Conservation (phyloP, 2,113 vertebrate genomes). For the Porphyrio hochstetteri region DNA sequence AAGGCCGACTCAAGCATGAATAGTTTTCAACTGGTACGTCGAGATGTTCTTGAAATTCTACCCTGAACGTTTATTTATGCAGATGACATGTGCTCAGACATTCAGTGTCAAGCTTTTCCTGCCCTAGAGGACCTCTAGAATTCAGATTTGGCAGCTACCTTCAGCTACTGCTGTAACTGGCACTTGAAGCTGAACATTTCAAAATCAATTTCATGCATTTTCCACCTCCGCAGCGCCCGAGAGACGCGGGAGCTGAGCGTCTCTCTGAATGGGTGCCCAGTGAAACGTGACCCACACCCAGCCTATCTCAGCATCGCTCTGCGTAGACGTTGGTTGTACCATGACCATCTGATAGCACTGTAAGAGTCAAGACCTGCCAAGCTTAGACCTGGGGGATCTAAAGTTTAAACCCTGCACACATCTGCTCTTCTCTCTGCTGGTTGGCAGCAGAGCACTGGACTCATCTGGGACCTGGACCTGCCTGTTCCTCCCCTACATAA, state of each 20-base stretch:
- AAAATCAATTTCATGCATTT: background rate
- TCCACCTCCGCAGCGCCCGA: background rate
- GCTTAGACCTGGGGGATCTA: background rate
- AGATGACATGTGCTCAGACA: background rate
- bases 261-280: background rate
- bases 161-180: background rate
- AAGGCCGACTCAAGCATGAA: background rate
- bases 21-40: background rate
- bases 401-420: background rate
- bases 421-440: background rate
- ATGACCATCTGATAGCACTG: background rate
- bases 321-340: background rate
- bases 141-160: background rate
- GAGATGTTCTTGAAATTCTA: background rate
- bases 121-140: background rate
- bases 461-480: background rate
- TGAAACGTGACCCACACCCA: background rate
- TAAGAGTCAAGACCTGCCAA: background rate
- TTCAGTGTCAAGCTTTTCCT: background rate
- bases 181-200: background rate
- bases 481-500: background rate
- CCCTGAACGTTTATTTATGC: background rate
- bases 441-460: background rate
- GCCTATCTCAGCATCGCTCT: background rate
- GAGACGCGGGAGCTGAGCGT: background rate